phyloP scores from a whole-genome alignment of 2,888 invertebrate genomes.

The Odontomyia ornata region DNA sequence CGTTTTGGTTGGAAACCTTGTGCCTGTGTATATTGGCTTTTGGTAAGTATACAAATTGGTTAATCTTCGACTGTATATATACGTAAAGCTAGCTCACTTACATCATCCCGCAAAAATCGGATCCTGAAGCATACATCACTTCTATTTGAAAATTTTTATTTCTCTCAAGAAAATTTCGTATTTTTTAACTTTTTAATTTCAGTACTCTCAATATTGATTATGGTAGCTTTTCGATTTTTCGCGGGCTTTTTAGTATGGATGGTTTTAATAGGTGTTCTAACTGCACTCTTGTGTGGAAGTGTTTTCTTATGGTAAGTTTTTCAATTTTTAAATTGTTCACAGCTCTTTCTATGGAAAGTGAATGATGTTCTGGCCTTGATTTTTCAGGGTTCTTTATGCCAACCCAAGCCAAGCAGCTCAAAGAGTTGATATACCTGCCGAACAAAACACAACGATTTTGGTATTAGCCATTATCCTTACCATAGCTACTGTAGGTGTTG shows the following conservation, averaged over 20 bases:
- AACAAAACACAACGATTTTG: constrained; percentile 62
- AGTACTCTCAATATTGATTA: constrained; percentile 67
- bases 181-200: too few relatives aligned
- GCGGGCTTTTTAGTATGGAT: constrained; percentile 72
- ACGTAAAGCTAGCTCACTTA: too few relatives aligned
- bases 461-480: constrained; percentile 70
- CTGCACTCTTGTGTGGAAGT: constrained; percentile 67
- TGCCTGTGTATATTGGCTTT: constrained; percentile 70
- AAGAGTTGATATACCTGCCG: constrained; percentile 25
- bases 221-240: constrained; percentile 68
- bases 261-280: constrained; percentile 67
- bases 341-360: neutral
- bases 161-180: too few relatives aligned
- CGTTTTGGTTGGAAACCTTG: constrained; percentile 69
- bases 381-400: constrained; percentile 41
- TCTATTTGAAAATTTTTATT: too few relatives aligned
- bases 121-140: too few relatives aligned
- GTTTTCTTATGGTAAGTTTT: constrained; percentile 69
- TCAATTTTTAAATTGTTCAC: neutral
- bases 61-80: too few relatives aligned
- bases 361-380: neutral
- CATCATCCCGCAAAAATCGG: too few relatives aligned
- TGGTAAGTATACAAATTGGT: constrained; percentile 62
- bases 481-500: constrained; percentile 67
- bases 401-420: constrained; percentile 27